Base-by-base conservation (phyloP, 64 coral and sea anemone genomes). In the Actinia equina region DNA sequence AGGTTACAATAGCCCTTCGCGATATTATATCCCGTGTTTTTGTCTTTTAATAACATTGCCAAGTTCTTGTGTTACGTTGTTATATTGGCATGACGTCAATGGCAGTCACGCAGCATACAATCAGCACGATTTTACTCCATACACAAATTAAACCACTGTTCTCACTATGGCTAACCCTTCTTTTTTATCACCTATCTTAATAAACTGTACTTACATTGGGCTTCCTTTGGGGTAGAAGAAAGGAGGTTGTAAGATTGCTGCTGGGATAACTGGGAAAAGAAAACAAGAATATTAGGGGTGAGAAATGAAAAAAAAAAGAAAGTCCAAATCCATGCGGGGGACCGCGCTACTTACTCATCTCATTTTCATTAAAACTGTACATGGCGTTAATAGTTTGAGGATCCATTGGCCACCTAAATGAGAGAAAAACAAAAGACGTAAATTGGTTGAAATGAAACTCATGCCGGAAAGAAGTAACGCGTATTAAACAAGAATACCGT, bases 341-440 rank as follows among this genome's bases (percentile, higher is more conserved):
- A 37, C 30, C 30, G 30, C 14, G 46, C 0, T 78, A 98, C 93
- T 87, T 83, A 99, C 97, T 95, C 91, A 99, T 99, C 82, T 99
- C 89, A 46, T 99, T 99, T 67, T 99, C 97, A 55, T 99, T 99
- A 27, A 99, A 99, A 17, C 93, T 99, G 77, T 99, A 99, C 97
- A 99, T 99, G 45, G 97, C 97, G 79, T 99, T 99, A 27, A 99
- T 99, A 56, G 93, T 99, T 55, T 99, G 97, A 54, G 97, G 97
- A 64, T 99, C 97, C 93, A 99, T 93, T 7, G 97, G 97, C 97
- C 97, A 99, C 41, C 97, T 99, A 7, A 23, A 77, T 19, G 43
- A 22, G 54, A 61, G 17, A 26, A 88, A 85, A 82, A 5, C 6
- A 69, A 4, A 37, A 30, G 26, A 13, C 4, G 41, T 74, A 74